phyloP scores from a whole-genome alignment of 2,888 invertebrate species.

The Nymphalis c-album region DNA sequence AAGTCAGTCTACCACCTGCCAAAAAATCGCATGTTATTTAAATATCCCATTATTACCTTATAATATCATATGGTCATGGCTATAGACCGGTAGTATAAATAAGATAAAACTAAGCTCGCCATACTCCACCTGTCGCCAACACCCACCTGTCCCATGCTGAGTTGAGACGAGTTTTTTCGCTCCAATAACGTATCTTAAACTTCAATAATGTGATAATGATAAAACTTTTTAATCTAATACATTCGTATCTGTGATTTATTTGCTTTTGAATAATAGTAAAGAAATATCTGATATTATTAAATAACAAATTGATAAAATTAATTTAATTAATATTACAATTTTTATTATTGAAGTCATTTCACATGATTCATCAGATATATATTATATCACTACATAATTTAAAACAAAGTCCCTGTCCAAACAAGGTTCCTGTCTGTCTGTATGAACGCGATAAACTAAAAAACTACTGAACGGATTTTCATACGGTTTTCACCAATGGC shows the following conservation, averaged over 20 bases:
- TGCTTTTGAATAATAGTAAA: neutral
- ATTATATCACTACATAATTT: too few species aligned
- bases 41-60: neutral
- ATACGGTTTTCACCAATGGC: too few species aligned
- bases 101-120: slow-evolving; percentile 13
- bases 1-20: neutral
- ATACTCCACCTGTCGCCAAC: slow-evolving; percentile 25
- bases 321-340: too few species aligned
- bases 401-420: too few species aligned
- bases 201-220: slow-evolving; percentile 14
- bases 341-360: too few species aligned
- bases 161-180: slow-evolving; percentile 23
- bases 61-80: slow-evolving; percentile 9
- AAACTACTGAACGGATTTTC: too few species aligned
- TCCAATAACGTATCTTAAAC: slow-evolving; percentile 21
- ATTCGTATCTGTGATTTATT: neutral
- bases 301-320: too few species aligned
- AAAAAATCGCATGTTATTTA: neutral
- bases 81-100: slow-evolving; percentile 11
- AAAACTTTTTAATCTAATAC: neutral
- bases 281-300: too few species aligned
- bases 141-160: slow-evolving; percentile 18
- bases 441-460: too few species aligned
- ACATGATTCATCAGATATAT: too few species aligned
- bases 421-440: too few species aligned